Conservation (phyloP, 1,140 invertebrate genomes). For the Pseudobourletiella spinata region DNA sequence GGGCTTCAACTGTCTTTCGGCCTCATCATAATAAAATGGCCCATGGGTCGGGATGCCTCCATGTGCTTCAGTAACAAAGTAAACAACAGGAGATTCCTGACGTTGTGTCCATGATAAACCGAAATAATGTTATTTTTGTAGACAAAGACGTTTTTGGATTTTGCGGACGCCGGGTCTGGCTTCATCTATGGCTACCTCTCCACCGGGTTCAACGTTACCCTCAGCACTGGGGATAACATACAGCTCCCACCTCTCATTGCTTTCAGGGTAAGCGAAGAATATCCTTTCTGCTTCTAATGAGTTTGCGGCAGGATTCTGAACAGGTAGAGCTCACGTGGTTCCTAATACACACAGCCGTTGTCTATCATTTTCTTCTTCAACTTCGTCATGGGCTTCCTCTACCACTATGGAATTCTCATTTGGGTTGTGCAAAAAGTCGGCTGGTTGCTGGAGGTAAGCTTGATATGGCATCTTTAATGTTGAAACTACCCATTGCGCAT, state of each 20-base stretch:
- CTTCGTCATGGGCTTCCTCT: conserved; percentile 74
- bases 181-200: conserved; percentile 70
- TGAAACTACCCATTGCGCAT: not conserved
- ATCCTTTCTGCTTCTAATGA: too few species aligned
- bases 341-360: conserved; percentile 43
- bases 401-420: conserved; percentile 79
- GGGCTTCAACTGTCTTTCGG: conserved; percentile 78
- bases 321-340: too few species aligned
- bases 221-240: not conserved
- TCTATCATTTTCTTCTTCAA: conserved; percentile 86
- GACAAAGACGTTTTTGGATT: conserved; percentile 64
- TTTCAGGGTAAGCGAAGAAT: too few species aligned
- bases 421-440: conserved; percentile 72
- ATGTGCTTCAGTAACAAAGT: conserved; percentile 70
- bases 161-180: conserved; percentile 61
- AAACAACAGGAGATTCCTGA: not conserved
- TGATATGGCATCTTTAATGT: conserved; percentile 6
- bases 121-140: not conserved
- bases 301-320: too few species aligned
- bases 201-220: conserved; percentile 1
- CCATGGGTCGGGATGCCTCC: conserved; percentile 62
- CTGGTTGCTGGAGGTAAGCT: conserved; percentile 53
- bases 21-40: conserved; percentile 74
- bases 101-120: not conserved
- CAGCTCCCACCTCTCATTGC: not conserved